Evolutionary conservation across 1,140 invertebrate genomes (phyloP).

Genomic region (Microvelia longipes): DNA sequence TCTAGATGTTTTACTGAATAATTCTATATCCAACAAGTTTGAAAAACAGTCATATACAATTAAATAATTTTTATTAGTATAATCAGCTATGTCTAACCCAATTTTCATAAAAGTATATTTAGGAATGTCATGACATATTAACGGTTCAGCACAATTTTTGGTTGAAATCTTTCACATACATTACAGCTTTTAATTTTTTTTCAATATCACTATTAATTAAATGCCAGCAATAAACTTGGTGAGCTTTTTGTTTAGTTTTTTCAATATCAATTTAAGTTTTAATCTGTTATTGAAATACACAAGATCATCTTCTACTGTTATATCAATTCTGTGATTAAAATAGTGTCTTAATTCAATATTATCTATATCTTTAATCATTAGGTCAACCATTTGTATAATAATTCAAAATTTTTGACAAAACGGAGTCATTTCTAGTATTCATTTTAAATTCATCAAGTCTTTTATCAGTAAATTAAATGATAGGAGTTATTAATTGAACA

Average conservation of each 20-base stretch:
- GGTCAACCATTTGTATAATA: constrained; percentile 5
- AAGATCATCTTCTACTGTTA: constrained; percentile 18
- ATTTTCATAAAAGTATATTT: not conserved
- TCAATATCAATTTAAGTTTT: constrained; percentile 19
- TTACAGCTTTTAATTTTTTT: constrained; percentile 20
- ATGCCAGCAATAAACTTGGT: constrained; percentile 21
- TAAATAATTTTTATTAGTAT: not conserved
- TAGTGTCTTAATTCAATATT: constrained; percentile 9
- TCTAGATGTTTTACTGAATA: not conserved
- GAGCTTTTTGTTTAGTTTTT: constrained; percentile 13
- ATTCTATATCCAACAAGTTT: not conserved
- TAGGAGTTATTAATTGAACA: constrained; percentile 4
- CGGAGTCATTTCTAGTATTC: constrained; percentile 6
- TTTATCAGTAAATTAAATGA: constrained; percentile 7
- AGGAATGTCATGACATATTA: not conserved
- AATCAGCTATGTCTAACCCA: not conserved
- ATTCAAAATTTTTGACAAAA: constrained; percentile 1
- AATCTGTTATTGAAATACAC: constrained; percentile 22
- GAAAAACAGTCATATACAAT: not conserved
- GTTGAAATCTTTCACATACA: constrained; percentile 1
- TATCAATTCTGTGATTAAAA: constrained; percentile 7
- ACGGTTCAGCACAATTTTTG: not conserved
- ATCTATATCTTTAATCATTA: constrained; percentile 2
- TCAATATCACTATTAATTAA: constrained; percentile 22
- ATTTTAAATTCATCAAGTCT: constrained; percentile 6